Evolutionary conservation across 2,888 invertebrate species (phyloP), one percentile per base, ranked within the genome.

Genomic region (Camptogramma bilineatum): DNA sequence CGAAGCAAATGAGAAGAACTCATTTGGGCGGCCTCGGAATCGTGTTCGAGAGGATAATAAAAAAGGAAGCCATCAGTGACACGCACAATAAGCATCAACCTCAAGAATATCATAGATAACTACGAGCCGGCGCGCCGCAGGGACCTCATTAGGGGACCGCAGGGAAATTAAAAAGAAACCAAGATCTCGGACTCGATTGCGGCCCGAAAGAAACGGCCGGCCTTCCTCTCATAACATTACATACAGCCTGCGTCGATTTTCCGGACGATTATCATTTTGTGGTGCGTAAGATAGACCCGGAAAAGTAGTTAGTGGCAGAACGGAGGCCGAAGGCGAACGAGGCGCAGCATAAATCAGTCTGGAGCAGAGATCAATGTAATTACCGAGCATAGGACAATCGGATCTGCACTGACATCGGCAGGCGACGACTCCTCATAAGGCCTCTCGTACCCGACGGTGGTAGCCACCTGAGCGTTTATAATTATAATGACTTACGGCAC

Each of bases 111-210:
- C 93, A 93, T 93, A 93, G 92, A 93, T 91, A 93, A 93, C 90
- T 86, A 88, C 89, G 83, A 82, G 80, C 61, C 56, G 42, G 78
- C 80, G 83, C 85, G 86, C 87, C 88, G 83, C 82, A 79, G 91
- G 89, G 93, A 91, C 86, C 91, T 93, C 93, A 93, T 93, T 93
- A 93, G 91, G 90, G 87, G 91, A 83, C 93, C 93, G 90, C 89
- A 88, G 93, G 93, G 93, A 93, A 93, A 93, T 93, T 93, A 93
- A 93, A 93, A 93, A 93, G 93, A 92, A 93, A 93, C 85, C 91
- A 92, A 92, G 88, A 90, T 86, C 90, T 91, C 87, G 93, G 92
- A 92, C 93, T 90, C 92, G 87, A 92, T 90, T 91, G 90, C 88
- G 86, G 81, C 83, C 82, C 82, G 84, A 87, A 88, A 88, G 84